Base-by-base conservation (phyloP, 2,888 invertebrate genomes). In the Chrysina gloriosa region DNA sequence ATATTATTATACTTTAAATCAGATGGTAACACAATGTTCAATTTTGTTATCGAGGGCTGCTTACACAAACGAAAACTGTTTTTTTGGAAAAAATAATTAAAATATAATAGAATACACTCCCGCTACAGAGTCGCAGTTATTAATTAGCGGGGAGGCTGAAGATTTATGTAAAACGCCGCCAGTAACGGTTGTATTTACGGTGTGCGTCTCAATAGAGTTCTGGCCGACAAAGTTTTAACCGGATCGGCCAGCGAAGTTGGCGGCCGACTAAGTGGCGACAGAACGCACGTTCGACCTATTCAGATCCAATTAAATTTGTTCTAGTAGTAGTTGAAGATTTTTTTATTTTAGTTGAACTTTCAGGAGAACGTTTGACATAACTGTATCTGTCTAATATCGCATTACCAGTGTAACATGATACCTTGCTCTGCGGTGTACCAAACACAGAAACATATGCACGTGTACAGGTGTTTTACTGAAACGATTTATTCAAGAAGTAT, bases 171-270 rank as follows among this genome's bases (percentile, higher is more conserved):
- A n/a, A 42, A 61, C 58, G 58, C 27, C 58, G 39, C 42, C 16
- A 27, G 58, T 61, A 61, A 61, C 58, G 58, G 58, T 61, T 42
- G 58, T 61, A 61, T 61, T 61, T 61, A 61, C 58, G 58, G 42
- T 61, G 58, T 61, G 58, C 58, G 58, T 61, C 27, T 27, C 11
- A 27, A 58, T 42, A 27, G 42, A 27, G 31, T 52, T 19, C 31
- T 19, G 31, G n/a, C 31, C 16, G 25, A 16, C 16, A 42, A 23
- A 27, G 23, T 11, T 23, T 29, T 31, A 42, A 61, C 42, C 42
- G 36, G 23, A 61, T 52, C 52, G 31, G 31, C 58, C 58, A 27
- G 16, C 14, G 27, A 45, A 31, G 14, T 31, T 61, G 58, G 58
- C 58, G 58, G 29, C 58, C 58, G 58, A 61, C 58, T 42, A 27